Percentiles rank a stretch among this genome's conserved stretches.
phyloP scores from a whole-genome alignment of 2,113 vertebrate species.

The Leiothrix lutea region DNA sequence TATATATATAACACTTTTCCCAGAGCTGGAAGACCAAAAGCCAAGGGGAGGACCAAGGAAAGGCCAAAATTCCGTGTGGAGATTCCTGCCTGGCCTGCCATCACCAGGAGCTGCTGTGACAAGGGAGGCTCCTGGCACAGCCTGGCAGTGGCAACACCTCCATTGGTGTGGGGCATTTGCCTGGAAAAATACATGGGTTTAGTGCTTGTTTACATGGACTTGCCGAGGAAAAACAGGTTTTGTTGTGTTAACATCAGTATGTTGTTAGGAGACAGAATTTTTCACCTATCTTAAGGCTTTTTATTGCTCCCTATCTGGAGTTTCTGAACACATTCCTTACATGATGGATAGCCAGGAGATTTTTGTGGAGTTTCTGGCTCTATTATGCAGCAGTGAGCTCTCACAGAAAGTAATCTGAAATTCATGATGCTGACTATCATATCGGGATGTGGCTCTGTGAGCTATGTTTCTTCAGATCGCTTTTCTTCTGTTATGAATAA shows the following conservation, averaged over 20 bases:
- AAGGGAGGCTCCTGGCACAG: not conserved
- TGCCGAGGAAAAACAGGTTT: not conserved
- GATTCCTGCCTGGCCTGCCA: fast-evolving
- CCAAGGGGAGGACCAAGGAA: not conserved
- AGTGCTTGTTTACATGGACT: not conserved
- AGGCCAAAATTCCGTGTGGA: fast-evolving
- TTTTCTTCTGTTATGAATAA: not conserved
- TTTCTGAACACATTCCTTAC: not conserved
- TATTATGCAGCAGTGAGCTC: slow-evolving; percentile 47
- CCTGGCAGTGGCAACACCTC: not conserved
- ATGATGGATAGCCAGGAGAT: not conserved
- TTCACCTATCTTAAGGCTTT: not conserved
- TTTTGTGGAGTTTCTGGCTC: slow-evolving; percentile 12
- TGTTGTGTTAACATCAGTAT: not conserved
- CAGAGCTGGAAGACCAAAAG: not conserved
- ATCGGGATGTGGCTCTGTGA: not conserved
- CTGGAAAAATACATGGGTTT: not conserved
- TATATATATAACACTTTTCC: not conserved
- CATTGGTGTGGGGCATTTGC: too few relatives aligned
- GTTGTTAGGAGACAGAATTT: not conserved
- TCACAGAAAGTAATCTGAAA: not conserved
- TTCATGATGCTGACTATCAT: not conserved
- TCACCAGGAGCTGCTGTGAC: fast-evolving
- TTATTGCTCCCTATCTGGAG: not conserved
- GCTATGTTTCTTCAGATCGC: not conserved